Conservation (phyloP, 2,888 invertebrate species). For the Hydraecia micacea region DNA sequence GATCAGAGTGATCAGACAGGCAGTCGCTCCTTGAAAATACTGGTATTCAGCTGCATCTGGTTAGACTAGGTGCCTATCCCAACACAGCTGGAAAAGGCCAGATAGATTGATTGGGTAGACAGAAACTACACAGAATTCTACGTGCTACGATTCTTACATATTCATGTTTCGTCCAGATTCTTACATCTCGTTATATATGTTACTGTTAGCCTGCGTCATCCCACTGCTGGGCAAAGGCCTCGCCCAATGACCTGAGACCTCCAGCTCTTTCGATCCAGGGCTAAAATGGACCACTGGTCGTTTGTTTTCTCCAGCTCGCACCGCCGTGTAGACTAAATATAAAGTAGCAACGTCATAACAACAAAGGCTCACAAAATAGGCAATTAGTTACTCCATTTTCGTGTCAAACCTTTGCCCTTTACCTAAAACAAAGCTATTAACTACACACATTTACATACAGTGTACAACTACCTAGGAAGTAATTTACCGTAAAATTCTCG, state of each 20-base stretch:
- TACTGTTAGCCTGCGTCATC: background rate
- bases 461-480: conserved; percentile 17
- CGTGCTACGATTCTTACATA: background rate
- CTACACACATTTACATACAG: conserved; percentile 7
- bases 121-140: background rate
- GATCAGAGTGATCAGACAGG: background rate
- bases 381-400: background rate
- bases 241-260: no score
- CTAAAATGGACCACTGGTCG: background rate
- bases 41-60: background rate
- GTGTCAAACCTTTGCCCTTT: conserved; percentile 1
- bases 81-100: background rate
- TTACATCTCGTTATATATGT: background rate
- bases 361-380: background rate
- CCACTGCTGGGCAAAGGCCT: background rate
- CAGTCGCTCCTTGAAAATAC: background rate
- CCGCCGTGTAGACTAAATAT: background rate
- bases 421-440: background rate
- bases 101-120: background rate
- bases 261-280: background rate
- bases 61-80: background rate
- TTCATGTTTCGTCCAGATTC: background rate
- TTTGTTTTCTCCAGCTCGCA: background rate
- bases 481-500: conserved; percentile 36
- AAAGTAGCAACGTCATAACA: background rate